Evolutionary conservation across 2,113 vertebrate species (phyloP).

Genomic region (Spermophilus dauricus): DNA sequence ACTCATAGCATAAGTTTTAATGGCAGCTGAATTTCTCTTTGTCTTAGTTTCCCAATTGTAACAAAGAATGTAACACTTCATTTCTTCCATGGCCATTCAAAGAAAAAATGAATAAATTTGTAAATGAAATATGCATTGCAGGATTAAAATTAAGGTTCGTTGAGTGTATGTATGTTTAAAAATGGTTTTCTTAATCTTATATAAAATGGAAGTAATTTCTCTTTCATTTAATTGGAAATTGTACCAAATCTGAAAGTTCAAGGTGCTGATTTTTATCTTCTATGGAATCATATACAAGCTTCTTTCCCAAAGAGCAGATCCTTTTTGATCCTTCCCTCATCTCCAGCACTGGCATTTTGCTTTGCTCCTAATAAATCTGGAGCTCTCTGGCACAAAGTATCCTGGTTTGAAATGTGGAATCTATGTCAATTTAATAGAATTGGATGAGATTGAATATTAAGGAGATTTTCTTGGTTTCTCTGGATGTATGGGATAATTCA

Average conservation of each 20-base stretch:
- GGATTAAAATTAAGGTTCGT: not conserved
- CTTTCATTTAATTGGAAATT: not conserved
- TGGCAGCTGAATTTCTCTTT: not conserved
- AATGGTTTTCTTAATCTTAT: not conserved
- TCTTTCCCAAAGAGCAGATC: not conserved
- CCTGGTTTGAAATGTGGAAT: slow-evolving; percentile 17
- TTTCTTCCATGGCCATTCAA: not conserved
- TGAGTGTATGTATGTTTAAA: not conserved
- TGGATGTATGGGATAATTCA: not conserved
- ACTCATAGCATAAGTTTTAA: not conserved
- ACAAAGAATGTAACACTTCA: not conserved
- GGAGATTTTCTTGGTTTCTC: not conserved
- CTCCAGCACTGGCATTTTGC: not conserved
- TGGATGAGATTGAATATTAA: not conserved
- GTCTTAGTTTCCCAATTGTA: not conserved
- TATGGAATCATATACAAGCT: not conserved
- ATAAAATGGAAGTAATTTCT: not conserved
- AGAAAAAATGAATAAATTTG: not conserved
- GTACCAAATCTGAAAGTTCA: not conserved
- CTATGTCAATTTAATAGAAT: slow-evolving; percentile 32
- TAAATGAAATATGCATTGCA: not conserved
- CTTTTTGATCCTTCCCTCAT: not conserved
- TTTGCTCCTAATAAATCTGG: slow-evolving; percentile 1
- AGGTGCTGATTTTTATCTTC: not conserved
- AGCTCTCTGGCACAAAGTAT: not conserved